Percentiles rank a stretch among this genome's conserved stretches.
Evolutionary conservation across 2,797 vertebrate species (phyloP).

Genomic region (Arvicola amphibius): DNA sequence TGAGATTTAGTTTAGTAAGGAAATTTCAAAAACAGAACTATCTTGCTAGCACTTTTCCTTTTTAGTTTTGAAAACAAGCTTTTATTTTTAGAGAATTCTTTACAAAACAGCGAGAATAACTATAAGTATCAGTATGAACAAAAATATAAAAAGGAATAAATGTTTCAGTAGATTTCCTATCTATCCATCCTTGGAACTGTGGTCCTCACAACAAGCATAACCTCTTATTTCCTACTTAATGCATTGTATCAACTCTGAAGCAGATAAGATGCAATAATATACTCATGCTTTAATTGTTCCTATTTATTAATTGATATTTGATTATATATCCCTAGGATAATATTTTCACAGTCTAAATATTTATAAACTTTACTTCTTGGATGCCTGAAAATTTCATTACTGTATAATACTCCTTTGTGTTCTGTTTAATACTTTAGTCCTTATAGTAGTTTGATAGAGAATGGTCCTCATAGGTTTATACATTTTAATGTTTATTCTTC

Average conservation of each 20-base stretch:
- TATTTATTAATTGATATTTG: not conserved
- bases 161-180: not conserved
- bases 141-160: not conserved
- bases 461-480: not conserved
- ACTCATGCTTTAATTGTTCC: fast-evolving
- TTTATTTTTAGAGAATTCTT: not conserved
- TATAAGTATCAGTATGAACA: not conserved
- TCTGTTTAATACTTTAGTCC: not conserved
- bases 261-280: not conserved
- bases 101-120: not conserved
- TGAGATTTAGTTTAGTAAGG: slow-evolving; percentile 14
- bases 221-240: not conserved
- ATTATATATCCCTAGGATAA: not conserved
- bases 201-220: not conserved
- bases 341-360: not conserved
- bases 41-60: not conserved
- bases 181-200: not conserved
- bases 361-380: not conserved
- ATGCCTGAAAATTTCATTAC: not conserved
- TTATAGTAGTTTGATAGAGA: not conserved
- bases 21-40: not conserved
- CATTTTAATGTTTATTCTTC: not conserved
- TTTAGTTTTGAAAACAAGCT: not conserved
- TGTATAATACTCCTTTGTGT: not conserved
- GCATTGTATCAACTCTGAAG: not conserved